Base-by-base conservation (phyloP, 1,140 invertebrate species). In the Neotoxoptera formosana region DNA sequence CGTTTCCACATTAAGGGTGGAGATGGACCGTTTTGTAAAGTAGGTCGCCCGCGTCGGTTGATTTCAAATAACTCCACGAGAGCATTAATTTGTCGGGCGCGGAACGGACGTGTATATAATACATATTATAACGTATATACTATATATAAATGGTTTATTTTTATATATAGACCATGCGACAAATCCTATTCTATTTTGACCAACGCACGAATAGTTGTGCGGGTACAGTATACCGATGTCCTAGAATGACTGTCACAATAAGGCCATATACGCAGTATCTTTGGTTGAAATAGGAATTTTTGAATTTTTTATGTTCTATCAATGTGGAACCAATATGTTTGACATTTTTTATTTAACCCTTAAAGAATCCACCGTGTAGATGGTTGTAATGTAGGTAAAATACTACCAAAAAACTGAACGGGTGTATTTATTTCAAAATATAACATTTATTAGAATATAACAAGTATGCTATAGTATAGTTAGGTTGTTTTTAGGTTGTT, bases 1-100 rank as follows among this genome's bases (percentile, higher is more conserved):
- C 41, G 93, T 91, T 81, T 93, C 17, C 76, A 45, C 48, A 93
- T 83, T 90, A 90, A 90, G 88, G 88, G 48, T n/a, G 17, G n/a
- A n/a, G 30, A 88, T 53, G n/a, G 48, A 89, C 84, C 45, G 45
- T 87, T 87, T 87, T 87, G 45, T 87, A 87, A 88, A 89, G 48
- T 89, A 89, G 48, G 87, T 53, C 48, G 86, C n/a, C 20, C 36
- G 84, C 87, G 48, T 53, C 21, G 47, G 48, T 23, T 89, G 48
- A 53, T 89, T 89, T 89, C 87, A 25, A 89, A 76, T 76, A 76
- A 89, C 87, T 53, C 86, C 7, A 30, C 48, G 48, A 89, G 48
- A 88, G 25, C 86, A 88, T 88, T 88, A 88, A 51, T 88, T 88
- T 48, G 86, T 88, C 45, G 45, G 6, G 9, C n/a, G 17, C 23